Percentiles rank a stretch among this genome's conserved stretches.
phyloP scores from a whole-genome alignment of 2,888 invertebrate genomes.

The Melieria picta region DNA sequence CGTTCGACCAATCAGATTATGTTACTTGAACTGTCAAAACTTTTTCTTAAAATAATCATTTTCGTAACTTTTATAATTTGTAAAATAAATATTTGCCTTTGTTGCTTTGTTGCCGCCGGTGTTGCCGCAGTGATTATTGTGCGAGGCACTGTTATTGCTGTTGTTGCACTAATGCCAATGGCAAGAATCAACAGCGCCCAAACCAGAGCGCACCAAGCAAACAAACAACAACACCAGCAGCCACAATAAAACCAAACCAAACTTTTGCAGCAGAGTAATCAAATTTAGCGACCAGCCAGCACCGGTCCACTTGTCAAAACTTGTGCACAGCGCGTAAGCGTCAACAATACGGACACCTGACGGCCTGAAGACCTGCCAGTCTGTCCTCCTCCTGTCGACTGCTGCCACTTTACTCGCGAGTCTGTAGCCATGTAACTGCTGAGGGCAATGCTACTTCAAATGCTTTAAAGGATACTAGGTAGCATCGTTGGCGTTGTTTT shows the following conservation, averaged over 20 bases:
- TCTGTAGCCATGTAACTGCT: conserved; percentile 5
- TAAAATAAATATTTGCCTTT: conserved; percentile 29
- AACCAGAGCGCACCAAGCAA: conserved; percentile 15
- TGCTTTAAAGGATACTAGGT: not conserved
- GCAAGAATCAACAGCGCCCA: conserved; percentile 32
- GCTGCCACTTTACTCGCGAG: not conserved
- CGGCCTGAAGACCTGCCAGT: not conserved
- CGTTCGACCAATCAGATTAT: conserved; percentile 19
- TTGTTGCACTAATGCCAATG: conserved; percentile 11
- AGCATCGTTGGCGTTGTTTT: conserved; percentile 1
- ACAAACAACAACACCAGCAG: conserved; percentile 17
- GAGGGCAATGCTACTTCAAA: conserved; percentile 13
- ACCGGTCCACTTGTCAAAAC: conserved; percentile 8
- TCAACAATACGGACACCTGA: conserved; percentile 29
- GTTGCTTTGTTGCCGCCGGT: conserved; percentile 10
- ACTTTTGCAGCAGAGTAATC: conserved; percentile 30
- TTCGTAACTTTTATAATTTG: conserved; percentile 37
- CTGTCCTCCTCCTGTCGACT: not conserved
- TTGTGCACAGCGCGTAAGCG: not conserved
- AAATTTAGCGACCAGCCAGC: conserved; percentile 25
- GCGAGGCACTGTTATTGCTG: conserved; percentile 11
- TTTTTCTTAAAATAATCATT: conserved; percentile 33
- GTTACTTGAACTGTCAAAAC: conserved; percentile 29
- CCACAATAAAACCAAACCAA: conserved; percentile 16
- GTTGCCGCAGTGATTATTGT: not conserved